Conservation (phyloP, 2,113 vertebrate genomes). For the Cavia aperea region DNA sequence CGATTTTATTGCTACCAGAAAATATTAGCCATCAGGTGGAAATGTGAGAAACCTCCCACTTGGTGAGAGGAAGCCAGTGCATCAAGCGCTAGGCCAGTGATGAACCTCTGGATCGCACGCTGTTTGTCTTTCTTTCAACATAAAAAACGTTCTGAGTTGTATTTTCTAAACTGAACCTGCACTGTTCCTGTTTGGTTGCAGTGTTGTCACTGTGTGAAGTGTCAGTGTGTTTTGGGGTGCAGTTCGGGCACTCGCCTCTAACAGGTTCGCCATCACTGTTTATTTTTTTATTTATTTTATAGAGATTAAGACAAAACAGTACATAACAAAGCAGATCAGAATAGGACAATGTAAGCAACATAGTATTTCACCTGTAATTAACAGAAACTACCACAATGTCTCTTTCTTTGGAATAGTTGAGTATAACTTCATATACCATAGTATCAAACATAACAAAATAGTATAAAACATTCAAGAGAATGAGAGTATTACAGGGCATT, state of each 20-base stretch:
- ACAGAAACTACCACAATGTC: no score
- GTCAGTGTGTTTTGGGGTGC: neutral
- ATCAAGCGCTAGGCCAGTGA: neutral
- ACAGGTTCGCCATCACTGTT: neutral
- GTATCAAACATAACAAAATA: no score
- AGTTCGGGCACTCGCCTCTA: neutral
- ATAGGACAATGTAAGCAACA: no score
- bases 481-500: no score
- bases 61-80: conserved; percentile 52
- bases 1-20: conserved; percentile 76
- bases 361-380: no score
- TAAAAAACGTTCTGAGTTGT: neutral
- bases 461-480: no score
- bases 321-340: no score
- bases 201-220: neutral
- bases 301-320: no score
- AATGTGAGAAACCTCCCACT: conserved; percentile 79
- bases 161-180: neutral
- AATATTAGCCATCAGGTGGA: conserved; percentile 75
- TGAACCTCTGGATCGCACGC: neutral
- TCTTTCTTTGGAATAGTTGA: no score
- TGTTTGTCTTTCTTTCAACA: neutral
- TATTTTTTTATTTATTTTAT: no score
- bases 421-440: no score
- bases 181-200: neutral